A percentile compares a stretch with the other conserved stretches of the same genome.
These are phyloP conservation scores for Eudorcas thomsonii DNA, from an alignment of 2,113 vertebrate species.

Conservation along the genomic window DNA sequence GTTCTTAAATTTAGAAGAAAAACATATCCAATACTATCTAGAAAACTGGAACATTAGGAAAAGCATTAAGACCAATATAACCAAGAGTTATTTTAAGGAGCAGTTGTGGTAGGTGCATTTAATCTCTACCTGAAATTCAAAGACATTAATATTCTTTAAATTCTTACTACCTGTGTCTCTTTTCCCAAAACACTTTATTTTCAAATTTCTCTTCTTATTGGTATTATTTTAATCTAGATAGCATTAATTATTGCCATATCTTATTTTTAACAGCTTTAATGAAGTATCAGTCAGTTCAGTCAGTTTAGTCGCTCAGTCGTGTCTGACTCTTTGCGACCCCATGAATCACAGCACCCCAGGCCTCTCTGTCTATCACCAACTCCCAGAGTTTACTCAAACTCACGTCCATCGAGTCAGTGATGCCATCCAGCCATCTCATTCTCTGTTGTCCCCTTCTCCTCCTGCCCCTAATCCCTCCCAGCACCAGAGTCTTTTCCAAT, in stretches of 20 bases:
- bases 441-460: no score
- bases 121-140: neutral
- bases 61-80: neutral
- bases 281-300: neutral
- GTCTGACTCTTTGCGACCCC: no score
- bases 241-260: neutral
- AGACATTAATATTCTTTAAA: neutral
- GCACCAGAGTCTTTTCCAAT: no score
- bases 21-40: neutral
- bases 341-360: fast-evolving
- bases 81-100: neutral
- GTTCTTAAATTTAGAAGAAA: neutral
- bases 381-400: fast-evolving
- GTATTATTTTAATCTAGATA: neutral
- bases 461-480: no score
- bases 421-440: no score
- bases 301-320: fast-evolving
- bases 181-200: neutral
- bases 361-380: no score
- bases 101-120: neutral
- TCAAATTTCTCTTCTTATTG: neutral
- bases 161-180: neutral
- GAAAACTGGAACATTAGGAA: neutral
- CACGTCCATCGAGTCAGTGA: fast-evolving
- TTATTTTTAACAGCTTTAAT: neutral